Evolutionary conservation across 2,888 invertebrate species (phyloP).

Genomic region (Epirrhoe tristata): DNA sequence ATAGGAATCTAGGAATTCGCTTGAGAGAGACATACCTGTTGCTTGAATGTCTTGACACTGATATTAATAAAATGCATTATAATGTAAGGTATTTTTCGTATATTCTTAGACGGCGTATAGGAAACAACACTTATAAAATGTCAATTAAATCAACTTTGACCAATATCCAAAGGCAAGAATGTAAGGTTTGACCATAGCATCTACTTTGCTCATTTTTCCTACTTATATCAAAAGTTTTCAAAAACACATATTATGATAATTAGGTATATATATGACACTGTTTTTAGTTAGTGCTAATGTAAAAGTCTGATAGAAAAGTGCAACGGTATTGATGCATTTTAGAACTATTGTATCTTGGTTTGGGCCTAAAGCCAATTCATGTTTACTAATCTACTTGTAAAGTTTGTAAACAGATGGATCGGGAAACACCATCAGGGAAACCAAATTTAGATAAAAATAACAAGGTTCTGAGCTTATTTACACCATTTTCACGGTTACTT

Average conservation of each 20-base stretch:
- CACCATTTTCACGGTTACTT: conserved; percentile 8
- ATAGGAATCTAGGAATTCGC: background rate
- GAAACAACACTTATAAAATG: background rate
- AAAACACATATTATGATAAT: no score
- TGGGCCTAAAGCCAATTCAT: no score
- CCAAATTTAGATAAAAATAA: no score
- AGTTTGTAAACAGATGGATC: background rate
- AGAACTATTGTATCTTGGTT: no score
- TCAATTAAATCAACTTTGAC: background rate
- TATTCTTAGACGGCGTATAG: background rate
- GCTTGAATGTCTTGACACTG: background rate
- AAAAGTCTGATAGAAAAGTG: conserved; percentile 13
- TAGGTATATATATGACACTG: background rate
- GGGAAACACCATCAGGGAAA: background rate
- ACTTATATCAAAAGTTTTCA: background rate
- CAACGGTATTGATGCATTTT: background rate
- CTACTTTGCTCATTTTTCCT: background rate
- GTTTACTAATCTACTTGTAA: no score
- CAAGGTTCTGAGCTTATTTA: background rate
- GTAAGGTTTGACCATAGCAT: background rate
- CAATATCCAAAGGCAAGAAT: background rate
- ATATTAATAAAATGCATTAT: background rate
- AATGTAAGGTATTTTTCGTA: background rate
- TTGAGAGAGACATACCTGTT: background rate
- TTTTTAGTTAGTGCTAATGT: background rate